Evolutionary conservation across 1,140 invertebrate species (phyloP).

Genomic region (Bombus confusus): DNA sequence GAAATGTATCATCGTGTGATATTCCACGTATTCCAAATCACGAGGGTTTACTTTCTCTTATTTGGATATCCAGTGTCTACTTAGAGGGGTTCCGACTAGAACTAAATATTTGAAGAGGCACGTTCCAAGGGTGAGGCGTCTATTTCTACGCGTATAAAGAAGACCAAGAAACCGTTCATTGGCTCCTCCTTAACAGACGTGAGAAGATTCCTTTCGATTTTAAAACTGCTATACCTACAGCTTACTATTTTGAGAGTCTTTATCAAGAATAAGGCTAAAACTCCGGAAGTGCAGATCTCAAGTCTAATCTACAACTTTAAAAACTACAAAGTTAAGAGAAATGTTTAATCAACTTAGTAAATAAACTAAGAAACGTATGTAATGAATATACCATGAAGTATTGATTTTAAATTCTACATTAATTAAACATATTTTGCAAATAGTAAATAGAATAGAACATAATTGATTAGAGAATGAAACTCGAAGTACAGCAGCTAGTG

Average conservation of each 20-base stretch:
- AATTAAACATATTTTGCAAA: too few species aligned
- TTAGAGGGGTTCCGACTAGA: slow-evolving; percentile 1
- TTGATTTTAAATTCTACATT: too few species aligned
- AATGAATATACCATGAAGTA: too few species aligned
- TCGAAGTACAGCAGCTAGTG: too few species aligned
- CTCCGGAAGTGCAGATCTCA: not conserved
- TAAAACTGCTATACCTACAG: too few species aligned
- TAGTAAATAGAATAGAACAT: too few species aligned
- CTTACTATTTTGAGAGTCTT: not conserved
- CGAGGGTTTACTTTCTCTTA: slow-evolving; percentile 24
- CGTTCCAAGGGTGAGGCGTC: slow-evolving; percentile 27
- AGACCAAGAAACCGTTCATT: not conserved
- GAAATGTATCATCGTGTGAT: not conserved
- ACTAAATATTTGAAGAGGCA: slow-evolving; percentile 48
- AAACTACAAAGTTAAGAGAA: too few species aligned
- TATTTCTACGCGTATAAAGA: slow-evolving; percentile 43
- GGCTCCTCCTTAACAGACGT: not conserved
- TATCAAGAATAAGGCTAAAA: not conserved
- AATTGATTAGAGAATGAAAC: too few species aligned
- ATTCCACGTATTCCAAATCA: not conserved
- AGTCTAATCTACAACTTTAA: not conserved
- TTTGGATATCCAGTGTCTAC: slow-evolving; percentile 35
- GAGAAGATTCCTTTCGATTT: not conserved
- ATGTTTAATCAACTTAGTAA: too few species aligned
- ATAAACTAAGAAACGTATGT: too few species aligned